These are phyloP conservation scores for Nanorana parkeri DNA, from an alignment of 2,113 vertebrate genomes.

Conservation along the genomic window DNA sequence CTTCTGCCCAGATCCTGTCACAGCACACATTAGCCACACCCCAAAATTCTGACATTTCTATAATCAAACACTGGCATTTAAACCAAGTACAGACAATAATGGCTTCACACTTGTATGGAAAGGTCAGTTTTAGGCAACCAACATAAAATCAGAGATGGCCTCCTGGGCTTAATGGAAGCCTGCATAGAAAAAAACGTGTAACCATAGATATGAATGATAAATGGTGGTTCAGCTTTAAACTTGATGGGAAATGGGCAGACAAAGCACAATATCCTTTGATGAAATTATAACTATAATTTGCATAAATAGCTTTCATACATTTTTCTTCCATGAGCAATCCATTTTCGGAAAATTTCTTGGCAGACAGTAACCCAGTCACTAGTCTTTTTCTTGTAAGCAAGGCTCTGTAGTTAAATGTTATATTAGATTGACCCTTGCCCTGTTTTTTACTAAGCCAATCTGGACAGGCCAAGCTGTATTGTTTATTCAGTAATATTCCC, in stretches of 20 bases:
- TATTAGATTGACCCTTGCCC: constrained; percentile 16
- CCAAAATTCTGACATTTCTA: no score
- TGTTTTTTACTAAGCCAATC: constrained; percentile 1
- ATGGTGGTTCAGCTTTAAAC: background rate
- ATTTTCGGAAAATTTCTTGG: constrained; percentile 1
- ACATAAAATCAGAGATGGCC: no score
- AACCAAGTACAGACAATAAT: no score
- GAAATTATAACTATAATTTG: constrained; percentile 2
- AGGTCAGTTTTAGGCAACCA: no score
- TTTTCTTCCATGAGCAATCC: constrained; percentile 1
- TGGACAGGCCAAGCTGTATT: background rate
- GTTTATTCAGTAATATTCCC: background rate
- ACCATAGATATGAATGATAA: no score
- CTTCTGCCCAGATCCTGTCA: no score
- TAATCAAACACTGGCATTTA: no score
- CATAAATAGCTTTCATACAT: constrained; percentile 12
- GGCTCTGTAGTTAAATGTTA: background rate
- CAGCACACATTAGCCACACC: no score
- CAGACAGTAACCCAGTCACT: background rate
- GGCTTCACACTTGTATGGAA: no score
- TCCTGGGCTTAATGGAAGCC: no score
- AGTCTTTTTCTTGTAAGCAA: background rate
- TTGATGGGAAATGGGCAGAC: background rate
- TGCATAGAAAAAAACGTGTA: no score
- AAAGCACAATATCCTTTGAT: background rate